Base-by-base conservation (phyloP, 1,140 invertebrate species). In the Episyrphus balteatus region DNA sequence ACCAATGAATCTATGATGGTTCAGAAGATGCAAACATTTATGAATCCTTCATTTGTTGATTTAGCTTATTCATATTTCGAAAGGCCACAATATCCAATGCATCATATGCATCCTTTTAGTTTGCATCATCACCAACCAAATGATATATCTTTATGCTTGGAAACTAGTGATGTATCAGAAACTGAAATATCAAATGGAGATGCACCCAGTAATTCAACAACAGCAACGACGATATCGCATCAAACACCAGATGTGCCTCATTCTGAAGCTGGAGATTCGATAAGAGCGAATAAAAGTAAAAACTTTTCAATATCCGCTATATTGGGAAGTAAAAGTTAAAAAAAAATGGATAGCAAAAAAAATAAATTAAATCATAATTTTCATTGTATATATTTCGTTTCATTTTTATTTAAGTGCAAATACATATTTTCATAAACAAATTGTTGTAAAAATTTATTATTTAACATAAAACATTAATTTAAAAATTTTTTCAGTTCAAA, bases 261-360 rank as follows among this genome's bases (percentile, higher is more conserved):
- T 41, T 14, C 10, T 21, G 19, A 41, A 12, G 19, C 11, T 15
- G 17, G 13, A 5, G 19, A 12, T 5, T 11, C 8, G 17, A 30
- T 26, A 32, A n/a, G 12, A 15, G 17, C 42, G 13, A n/a, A 3
- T 5, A 13, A 14, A 43, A 43, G 31, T 6, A 43, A 30, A 12
- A 32, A 18, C 7, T 43, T 43, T 13, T 26, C 42, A 5, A 43
- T 43, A 31, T 43, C 42, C 18, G 42, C 42, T 14, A 43, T 43
- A 5, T 32, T 43, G 13, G 42, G 42, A 12, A 17, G 31, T 32
- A 21, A 43, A n/a, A 36, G 14, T 36, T 36, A 36, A 36, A 33
- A 8, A 8, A 33, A 33, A 33, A 8, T 33, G 12, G 7, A 33
- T 8, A 33, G 32, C 7, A 8, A 33, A 33, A 8, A 8, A 33